These are phyloP conservation scores for Stegostoma tigrinum DNA, from an alignment of 2,113 vertebrate species.

Conservation along the genomic window DNA sequence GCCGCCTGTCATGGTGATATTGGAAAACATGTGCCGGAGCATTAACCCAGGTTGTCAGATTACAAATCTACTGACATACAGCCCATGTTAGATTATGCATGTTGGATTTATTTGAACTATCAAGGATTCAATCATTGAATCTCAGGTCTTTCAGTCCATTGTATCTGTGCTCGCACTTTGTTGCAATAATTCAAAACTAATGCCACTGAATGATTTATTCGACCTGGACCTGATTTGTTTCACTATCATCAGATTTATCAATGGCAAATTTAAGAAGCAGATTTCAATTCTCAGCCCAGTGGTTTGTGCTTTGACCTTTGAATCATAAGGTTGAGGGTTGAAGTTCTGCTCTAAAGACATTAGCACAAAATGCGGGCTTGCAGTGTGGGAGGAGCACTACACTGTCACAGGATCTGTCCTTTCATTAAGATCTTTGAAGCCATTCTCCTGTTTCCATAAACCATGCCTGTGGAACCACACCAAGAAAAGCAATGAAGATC, in stretches of 20 bases:
- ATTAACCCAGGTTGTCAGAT: too few relatives aligned
- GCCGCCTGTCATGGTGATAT: too few relatives aligned
- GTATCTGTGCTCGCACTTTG: background rate
- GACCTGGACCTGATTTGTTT: background rate
- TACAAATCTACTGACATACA: background rate
- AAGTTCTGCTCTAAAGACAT: background rate
- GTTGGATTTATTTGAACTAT: background rate
- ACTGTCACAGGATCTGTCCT: background rate
- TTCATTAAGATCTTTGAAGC: background rate
- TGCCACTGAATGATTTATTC: background rate
- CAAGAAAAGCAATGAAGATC: background rate
- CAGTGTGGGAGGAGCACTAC: background rate
- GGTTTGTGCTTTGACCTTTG: background rate
- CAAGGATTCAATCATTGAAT: background rate
- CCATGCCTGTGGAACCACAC: background rate
- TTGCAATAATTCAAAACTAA: background rate
- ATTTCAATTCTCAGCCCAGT: background rate
- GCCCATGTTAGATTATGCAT: background rate
- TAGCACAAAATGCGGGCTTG: background rate
- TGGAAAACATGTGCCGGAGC: too few relatives aligned
- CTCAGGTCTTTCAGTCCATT: background rate
- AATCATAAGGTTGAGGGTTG: background rate
- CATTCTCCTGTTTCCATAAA: background rate
- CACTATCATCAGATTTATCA: background rate
- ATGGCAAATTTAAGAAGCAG: background rate